Evolutionary conservation across 2,113 vertebrate genomes (phyloP), one percentile per base, ranked within the genome.

Genomic region (Myxocyprinus asiaticus): DNA sequence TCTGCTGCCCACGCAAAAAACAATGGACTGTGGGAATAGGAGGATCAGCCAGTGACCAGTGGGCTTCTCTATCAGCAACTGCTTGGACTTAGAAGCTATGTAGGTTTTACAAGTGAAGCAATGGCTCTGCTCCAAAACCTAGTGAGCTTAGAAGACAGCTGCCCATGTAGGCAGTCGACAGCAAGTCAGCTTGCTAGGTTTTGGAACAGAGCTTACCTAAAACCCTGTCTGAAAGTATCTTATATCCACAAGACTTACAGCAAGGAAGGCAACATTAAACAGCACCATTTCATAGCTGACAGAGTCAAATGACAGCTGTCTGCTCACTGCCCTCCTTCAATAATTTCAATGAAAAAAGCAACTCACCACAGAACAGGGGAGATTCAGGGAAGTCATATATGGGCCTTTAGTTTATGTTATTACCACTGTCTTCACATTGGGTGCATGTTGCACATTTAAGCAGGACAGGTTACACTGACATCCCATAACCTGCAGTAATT

Each of bases 1-100:
- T 76, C 50, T 9, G 75, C 83, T 85, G 82, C 78, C 84, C 51
- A 78, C 22, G 3, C 45, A 81, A 71, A 68, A 70, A 81, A 62
- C 59, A 0, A 1, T 74, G 74, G 67, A 83, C 43, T 67, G 44
- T 73, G 84, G 71, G 80, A 83, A 77, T 68, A 68, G 70, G 14
- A 45, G 43, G 67, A 70, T 66, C 10, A 74, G 14, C 45, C 43
- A 74, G 58, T n/a, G 22, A 42, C 42, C 62, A 80, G 69, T 53
- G 4, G 7, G 11, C 33, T 42, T 45, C 62, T 17, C 67, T 33
- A 64, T 51, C 9, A 33, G 43, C 77, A 51, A 9, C 53, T 17
- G 22, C 3, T 33, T 33, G 22, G 22, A 33, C 22, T 1, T 33
- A 33, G 22, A 33, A 33, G 22, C 22, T 33, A 7, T 50, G 68